These are phyloP conservation scores for Barypeithes pellucidus DNA, from an alignment of 2,888 invertebrate species.

Conservation along the genomic window DNA sequence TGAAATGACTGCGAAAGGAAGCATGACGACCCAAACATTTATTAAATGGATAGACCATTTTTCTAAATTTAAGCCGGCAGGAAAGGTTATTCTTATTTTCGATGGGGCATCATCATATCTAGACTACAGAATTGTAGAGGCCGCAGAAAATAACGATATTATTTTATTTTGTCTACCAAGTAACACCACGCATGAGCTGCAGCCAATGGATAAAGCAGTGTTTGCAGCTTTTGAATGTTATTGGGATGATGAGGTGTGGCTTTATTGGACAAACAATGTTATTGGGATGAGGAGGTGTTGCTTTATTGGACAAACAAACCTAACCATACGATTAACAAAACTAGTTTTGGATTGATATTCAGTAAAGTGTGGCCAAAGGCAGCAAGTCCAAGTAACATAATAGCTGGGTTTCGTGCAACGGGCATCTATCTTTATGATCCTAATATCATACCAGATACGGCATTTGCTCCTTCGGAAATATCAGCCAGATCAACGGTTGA, in stretches of 20 bases:
- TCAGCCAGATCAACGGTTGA: background rate
- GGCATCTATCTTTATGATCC: background rate
- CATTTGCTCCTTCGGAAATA: background rate
- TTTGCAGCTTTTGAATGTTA: background rate
- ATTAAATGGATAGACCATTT: conserved; percentile 35
- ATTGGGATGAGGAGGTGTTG: background rate
- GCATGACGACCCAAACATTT: conserved; percentile 59
- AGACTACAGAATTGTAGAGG: conserved; percentile 6
- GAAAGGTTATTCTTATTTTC: conserved; percentile 57
- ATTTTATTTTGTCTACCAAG: conserved; percentile 63
- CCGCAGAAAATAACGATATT: conserved; percentile 20
- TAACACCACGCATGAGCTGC: conserved; percentile 66
- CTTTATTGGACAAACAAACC: background rate
- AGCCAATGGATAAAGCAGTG: conserved; percentile 54
- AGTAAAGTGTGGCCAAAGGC: background rate
- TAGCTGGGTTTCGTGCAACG: background rate
- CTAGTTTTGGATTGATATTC: background rate
- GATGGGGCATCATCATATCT: conserved; percentile 60
- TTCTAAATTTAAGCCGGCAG: conserved; percentile 25
- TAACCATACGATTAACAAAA: background rate
- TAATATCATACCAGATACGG: background rate
- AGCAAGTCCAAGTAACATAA: background rate
- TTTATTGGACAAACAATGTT: background rate
- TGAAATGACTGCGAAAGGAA: conserved; percentile 59
- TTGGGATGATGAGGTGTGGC: background rate